phyloP scores from a whole-genome alignment of 2,797 vertebrate genomes.

The Psittacula derbiana region DNA sequence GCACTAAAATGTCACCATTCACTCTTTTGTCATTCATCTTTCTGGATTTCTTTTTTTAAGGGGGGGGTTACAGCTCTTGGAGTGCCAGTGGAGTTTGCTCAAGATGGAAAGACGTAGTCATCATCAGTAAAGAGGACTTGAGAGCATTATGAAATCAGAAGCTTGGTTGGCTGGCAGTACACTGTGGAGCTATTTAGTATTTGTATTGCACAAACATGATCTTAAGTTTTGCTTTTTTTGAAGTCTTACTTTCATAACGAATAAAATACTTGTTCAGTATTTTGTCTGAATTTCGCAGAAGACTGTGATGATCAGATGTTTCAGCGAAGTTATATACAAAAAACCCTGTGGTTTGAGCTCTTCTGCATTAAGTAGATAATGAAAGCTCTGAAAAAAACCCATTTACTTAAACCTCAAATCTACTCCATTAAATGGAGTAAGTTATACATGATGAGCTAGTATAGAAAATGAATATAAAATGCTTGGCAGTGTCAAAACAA shows the following conservation, averaged over 20 bases:
- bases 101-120: not conserved
- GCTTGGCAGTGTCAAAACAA: not conserved
- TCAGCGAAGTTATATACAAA: not conserved
- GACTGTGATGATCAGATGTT: not conserved
- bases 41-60: not conserved
- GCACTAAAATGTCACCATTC: slow-evolving; percentile 4
- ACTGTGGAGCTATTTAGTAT: not conserved
- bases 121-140: not conserved
- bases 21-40: slow-evolving; percentile 10
- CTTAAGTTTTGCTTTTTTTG: not conserved
- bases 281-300: not conserved
- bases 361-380: not conserved
- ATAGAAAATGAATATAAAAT: not conserved
- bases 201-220: not conserved
- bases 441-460: not conserved
- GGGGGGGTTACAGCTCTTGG: not conserved
- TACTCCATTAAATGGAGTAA: not conserved
- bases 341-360: not conserved
- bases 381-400: not conserved
- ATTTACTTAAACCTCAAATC: not conserved
- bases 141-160: not conserved
- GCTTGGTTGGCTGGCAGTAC: not conserved
- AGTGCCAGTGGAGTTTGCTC: not conserved
- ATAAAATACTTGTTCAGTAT: not conserved
- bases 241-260: not conserved